Conservation (phyloP, 2,888 invertebrate genomes). For the Frankliniella intonsa region DNA sequence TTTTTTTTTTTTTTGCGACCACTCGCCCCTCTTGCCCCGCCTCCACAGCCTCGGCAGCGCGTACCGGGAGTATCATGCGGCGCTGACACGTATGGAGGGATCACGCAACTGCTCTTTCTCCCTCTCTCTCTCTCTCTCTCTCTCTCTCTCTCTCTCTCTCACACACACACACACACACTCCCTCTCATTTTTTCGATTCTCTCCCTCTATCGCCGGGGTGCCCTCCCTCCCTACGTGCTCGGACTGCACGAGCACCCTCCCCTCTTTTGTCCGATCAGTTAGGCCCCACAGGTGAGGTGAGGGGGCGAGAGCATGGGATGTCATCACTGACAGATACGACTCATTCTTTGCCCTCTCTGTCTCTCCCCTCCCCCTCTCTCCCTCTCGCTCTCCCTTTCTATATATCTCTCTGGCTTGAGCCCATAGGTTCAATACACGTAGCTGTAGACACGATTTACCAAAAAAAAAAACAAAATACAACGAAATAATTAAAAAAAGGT, state of each 20-base stretch:
- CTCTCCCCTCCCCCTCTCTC: background rate
- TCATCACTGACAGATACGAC: conserved; percentile 6
- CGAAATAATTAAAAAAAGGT: no score
- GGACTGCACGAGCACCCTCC: background rate
- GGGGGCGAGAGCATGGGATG: background rate
- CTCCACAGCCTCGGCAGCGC: background rate
- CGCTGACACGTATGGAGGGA: background rate
- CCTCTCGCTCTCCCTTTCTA: background rate
- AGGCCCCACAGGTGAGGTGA: background rate
- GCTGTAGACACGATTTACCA: no score
- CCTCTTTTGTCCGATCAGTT: conserved; percentile 21
- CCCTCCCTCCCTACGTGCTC: conserved; percentile 3
- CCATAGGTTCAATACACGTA: no score
- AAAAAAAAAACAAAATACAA: background rate
- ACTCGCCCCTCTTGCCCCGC: background rate
- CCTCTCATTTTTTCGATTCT: background rate
- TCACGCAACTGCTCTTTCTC: background rate
- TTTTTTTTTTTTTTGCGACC: background rate
- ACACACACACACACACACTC: background rate
- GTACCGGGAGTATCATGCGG: background rate
- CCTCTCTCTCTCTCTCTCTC: background rate
- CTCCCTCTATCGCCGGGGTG: background rate
- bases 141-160: background rate
- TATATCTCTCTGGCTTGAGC: background rate
- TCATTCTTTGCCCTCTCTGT: background rate